Percentiles rank a stretch among this genome's conserved stretches.
phyloP scores from a whole-genome alignment of 2,113 vertebrate genomes.

The Oenanthe melanoleuca region DNA sequence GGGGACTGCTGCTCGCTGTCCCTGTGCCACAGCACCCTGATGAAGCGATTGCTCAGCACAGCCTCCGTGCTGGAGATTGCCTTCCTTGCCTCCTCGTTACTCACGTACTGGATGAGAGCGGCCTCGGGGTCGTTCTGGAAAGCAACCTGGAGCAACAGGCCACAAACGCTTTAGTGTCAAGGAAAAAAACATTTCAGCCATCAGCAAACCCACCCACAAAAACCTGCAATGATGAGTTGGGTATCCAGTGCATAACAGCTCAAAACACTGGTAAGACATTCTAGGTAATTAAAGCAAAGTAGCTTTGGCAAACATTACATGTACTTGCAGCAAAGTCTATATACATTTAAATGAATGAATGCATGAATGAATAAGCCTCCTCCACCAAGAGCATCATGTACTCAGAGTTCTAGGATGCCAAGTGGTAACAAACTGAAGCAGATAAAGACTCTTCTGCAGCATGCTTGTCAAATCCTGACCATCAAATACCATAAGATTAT shows the following conservation, averaged over 20 bases:
- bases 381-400: neutral
- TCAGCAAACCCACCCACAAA: neutral
- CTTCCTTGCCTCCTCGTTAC: slow-evolving; percentile 90
- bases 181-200: neutral
- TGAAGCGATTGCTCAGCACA: slow-evolving; percentile 95
- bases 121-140: slow-evolving; percentile 93
- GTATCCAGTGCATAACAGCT: neutral
- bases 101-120: slow-evolving; percentile 92
- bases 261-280: neutral
- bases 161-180: neutral
- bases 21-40: slow-evolving; percentile 93
- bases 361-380: neutral
- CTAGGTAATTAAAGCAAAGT: neutral
- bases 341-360: neutral
- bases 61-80: slow-evolving; percentile 95
- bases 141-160: slow-evolving; percentile 81
- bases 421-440: neutral
- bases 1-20: slow-evolving; percentile 75
- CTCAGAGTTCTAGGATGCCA: neutral
- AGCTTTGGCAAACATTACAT: neutral
- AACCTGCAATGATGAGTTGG: neutral
- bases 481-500: neutral
- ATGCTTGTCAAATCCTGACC: neutral
- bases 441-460: neutral
- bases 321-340: neutral